Evolutionary conservation across 2,888 invertebrate species (phyloP).

Genomic region (Luperina testacea): DNA sequence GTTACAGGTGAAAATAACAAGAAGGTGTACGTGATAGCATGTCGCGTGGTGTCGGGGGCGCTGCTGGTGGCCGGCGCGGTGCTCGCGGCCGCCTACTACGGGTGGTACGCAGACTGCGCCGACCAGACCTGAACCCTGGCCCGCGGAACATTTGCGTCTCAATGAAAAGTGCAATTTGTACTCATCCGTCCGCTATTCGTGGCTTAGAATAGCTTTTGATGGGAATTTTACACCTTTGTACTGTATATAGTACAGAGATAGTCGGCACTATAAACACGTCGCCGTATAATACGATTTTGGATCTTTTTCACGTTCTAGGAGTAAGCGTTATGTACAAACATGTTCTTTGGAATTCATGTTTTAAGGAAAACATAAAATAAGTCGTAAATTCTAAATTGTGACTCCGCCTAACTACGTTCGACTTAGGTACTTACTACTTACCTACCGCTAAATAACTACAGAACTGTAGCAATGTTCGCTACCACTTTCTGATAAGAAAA

Average conservation of each 20-base stretch:
- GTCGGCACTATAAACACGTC: constrained; percentile 3
- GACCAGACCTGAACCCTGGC: constrained; percentile 70
- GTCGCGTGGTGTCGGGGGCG: constrained; percentile 74
- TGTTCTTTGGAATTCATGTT: constrained; percentile 28
- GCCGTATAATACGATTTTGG: constrained; percentile 21
- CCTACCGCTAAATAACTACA: not conserved
- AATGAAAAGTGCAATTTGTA: constrained; percentile 70
- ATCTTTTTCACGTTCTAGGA: constrained; percentile 50
- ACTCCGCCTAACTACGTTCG: constrained; percentile 31
- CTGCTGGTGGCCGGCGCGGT: constrained; percentile 70
- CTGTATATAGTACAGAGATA: constrained; percentile 43
- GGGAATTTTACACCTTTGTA: constrained; percentile 68
- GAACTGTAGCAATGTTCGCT: not conserved
- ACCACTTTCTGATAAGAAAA: not conserved
- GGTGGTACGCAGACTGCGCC: constrained; percentile 55
- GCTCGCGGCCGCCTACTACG: constrained; percentile 70
- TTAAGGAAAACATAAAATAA: constrained; percentile 38
- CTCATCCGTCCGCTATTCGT: constrained; percentile 75
- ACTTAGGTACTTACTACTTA: not conserved
- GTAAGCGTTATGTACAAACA: constrained; percentile 57
- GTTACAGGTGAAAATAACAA: constrained; percentile 81
- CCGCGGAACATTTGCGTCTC: constrained; percentile 24
- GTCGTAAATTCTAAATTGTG: constrained; percentile 52
- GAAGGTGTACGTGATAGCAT: constrained; percentile 69
- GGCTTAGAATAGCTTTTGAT: constrained; percentile 71